phyloP scores from a whole-genome alignment of 2,113 vertebrate species.

The Antigone vipio region DNA sequence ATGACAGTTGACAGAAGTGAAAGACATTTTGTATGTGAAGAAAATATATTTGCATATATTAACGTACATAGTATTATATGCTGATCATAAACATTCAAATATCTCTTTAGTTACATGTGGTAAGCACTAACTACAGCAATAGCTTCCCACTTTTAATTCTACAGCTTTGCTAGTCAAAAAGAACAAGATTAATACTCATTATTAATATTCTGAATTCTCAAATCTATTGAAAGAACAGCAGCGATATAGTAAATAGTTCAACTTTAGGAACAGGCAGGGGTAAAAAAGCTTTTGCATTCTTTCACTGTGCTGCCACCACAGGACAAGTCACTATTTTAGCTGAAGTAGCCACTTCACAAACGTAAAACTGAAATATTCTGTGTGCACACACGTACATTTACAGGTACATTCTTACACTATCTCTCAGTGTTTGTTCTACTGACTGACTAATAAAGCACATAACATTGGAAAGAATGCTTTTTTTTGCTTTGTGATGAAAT shows the following conservation, averaged over 20 bases:
- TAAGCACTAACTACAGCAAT: background rate
- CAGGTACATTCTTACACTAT: background rate
- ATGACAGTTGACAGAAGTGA: background rate
- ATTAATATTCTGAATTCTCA: background rate
- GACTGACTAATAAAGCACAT: background rate
- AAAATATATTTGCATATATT: background rate
- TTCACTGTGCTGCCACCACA: background rate
- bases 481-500: background rate
- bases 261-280: background rate
- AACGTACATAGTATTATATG: background rate
- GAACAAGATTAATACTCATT: background rate
- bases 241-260: background rate
- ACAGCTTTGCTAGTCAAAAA: background rate
- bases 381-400: background rate
- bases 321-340: background rate
- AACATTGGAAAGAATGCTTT: background rate
- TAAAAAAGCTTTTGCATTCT: background rate
- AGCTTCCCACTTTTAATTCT: background rate
- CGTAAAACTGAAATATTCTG: background rate
- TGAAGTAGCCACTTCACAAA: background rate
- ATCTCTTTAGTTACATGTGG: background rate
- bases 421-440: background rate
- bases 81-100: background rate
- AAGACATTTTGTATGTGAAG: background rate
- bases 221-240: background rate